Evolutionary conservation across 2,797 vertebrate species (phyloP), one percentile per base, ranked within the genome.

Genomic region (Rhinogobio ventralis): DNA sequence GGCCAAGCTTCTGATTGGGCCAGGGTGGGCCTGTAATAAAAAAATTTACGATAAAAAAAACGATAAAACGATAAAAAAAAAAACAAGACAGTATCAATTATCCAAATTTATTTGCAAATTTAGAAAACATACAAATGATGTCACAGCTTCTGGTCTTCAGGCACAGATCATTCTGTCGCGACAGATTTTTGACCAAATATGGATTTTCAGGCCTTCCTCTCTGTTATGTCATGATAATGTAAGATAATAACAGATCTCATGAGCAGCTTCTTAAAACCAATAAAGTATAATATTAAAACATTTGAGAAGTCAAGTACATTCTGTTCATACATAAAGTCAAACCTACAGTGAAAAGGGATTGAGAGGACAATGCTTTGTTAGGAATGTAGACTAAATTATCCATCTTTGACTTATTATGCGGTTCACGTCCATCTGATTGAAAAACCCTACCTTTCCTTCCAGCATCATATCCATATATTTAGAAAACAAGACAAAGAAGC

Each of bases 71-170:
- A 64, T n/a, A 25, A 19, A 14, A 2, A 7, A 5, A 36, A 46
- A 17, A 17, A 60, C 49, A 36, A 62, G 15, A 42, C 4, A 5
- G 15, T 10, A 72, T 72, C 36, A 79, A 4, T 62, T 85, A 72
- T 73, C 17, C 92, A 90, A 90, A 91, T 95, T 96, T 96, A 96
- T 95, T 96, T 94, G 89, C 92, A 95, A 95, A 93, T 90, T 93
- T 93, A 95, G 89, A 95, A 95, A 96, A 95, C 94, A 91, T 95
- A 95, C 93, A 95, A 96, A 95, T 94, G 91, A 91, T 93, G 94
- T 96, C 95, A 96, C 95, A 96, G 95, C 95, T 95, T 95, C 92
- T 93, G 95, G 95, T 96, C 95, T 94, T 95, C 94, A 96, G 95
- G 95, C 95, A 96, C 95, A 88, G 94, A 92, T 93, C 93, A 94